Percentiles rank a stretch among this genome's conserved stretches.
Evolutionary conservation across 2,797 vertebrate genomes (phyloP).

Genomic region (Silurus aristotelis): DNA sequence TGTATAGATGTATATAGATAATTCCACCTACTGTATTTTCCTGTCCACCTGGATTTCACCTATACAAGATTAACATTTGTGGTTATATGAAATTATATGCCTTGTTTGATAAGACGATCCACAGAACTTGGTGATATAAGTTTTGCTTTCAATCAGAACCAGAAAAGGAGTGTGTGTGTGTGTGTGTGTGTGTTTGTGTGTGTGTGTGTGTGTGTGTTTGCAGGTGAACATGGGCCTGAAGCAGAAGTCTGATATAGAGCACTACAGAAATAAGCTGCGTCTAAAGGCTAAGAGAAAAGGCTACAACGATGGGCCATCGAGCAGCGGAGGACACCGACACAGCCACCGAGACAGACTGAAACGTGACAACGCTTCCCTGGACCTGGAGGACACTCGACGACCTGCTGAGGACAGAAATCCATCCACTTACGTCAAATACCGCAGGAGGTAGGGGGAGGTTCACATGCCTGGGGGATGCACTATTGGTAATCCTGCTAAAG

Average conservation of each 20-base stretch:
- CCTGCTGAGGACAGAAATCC: constrained; percentile 73
- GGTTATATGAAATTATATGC: neutral
- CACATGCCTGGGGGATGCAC: neutral
- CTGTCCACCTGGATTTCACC: too few species aligned
- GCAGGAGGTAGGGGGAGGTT: constrained; percentile 74
- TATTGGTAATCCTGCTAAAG: constrained; percentile 37
- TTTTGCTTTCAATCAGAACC: neutral
- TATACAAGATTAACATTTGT: neutral
- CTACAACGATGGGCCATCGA: constrained; percentile 88
- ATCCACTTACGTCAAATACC: constrained; percentile 77
- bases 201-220: neutral
- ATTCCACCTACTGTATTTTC: too few species aligned
- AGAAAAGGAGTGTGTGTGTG: too few species aligned
- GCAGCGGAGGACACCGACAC: constrained; percentile 68
- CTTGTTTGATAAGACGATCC: neutral
- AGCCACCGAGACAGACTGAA: constrained; percentile 68
- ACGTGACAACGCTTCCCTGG: constrained; percentile 79
- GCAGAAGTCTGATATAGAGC: constrained; percentile 97
- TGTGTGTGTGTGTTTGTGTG: neutral
- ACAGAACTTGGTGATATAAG: neutral
- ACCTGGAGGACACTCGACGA: constrained; percentile 76
- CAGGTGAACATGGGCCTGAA: constrained; percentile 93
- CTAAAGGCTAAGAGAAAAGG: constrained; percentile 94
- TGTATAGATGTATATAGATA: too few species aligned
- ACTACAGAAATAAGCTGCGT: constrained; percentile 95